phyloP scores from a whole-genome alignment of 1,140 invertebrate species.

The Coelopa frigida region DNA sequence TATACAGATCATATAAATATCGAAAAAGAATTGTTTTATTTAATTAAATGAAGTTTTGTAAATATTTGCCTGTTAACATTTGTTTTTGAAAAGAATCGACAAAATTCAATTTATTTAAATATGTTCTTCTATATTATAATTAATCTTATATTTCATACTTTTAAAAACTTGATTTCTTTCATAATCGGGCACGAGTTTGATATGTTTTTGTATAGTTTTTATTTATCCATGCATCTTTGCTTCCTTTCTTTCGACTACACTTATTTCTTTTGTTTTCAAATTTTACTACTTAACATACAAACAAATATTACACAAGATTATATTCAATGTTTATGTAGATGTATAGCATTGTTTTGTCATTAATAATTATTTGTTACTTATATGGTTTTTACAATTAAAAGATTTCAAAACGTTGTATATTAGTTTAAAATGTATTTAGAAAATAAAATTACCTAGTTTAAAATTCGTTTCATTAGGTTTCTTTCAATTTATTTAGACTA shows the following conservation, averaged over 20 bases:
- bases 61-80: background rate
- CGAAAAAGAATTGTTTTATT: conserved; percentile 4
- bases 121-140: no score
- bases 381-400: conserved; percentile 20
- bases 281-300: no score
- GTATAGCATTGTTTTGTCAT: no score
- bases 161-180: conserved; percentile 3
- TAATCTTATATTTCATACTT: no score
- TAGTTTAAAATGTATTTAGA: conserved; percentile 13
- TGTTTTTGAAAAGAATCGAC: background rate
- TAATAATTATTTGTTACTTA: conserved; percentile 4
- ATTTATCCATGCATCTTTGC: conserved; percentile 9
- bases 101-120: background rate
- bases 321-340: no score
- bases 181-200: conserved; percentile 42
- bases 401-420: conserved; percentile 16
- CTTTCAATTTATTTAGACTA: conserved; percentile 5
- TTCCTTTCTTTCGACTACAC: conserved; percentile 20
- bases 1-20: background rate
- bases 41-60: background rate
- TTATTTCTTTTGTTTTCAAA: no score
- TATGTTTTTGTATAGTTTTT: conserved; percentile 37
- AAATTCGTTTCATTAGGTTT: conserved; percentile 43
- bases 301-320: no score
- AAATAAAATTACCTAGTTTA: conserved; percentile 37